Base-by-base conservation (phyloP, 53 echinoderm and acorn worm genomes). In the Henricia sp. region DNA sequence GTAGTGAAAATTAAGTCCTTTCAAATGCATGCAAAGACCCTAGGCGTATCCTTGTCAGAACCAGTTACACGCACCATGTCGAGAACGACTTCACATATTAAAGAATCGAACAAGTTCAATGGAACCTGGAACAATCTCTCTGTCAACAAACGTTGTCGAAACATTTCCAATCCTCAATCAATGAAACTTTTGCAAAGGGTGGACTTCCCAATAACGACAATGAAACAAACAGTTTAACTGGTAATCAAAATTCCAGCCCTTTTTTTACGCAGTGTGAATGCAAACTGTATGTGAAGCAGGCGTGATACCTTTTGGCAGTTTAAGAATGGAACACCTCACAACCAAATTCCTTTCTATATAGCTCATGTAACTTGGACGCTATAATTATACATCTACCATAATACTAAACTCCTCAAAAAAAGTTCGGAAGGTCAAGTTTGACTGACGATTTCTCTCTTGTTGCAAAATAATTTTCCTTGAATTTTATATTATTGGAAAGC, bases 181-280 rank as follows among this genome's bases (percentile, higher is more conserved):
- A n/a, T n/a, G 9, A 48, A 48, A 48, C 9, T 48, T 48, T n/a
- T n/a, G n/a, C 21, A 4, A 67, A 5, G 17, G 13, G 17, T 6
- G 46, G 26, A 14, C 13, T 3, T 3, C 6, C 68, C 44, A 44
- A 70, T 46, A 70, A 70, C 28, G 70, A 70, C 70, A 70, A 70
- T 44, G 70, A 70, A 70, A 70, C 70, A 70, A 70, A n/a, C 46
- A 43, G 29, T 10, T 70, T 70, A 3, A 23, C 70, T 28, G 14
- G 14, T 6, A n/a, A 70, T 70, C 24, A 70, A 42, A 42, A 70
- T 70, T 70, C 70, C 70, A 43, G 26, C 27, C 70, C n/a, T 25
- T 70, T 70, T n/a, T 37, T 67, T 2, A 38, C 3, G 6, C 19
- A 1, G 19, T 28, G n/a, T 38, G 67, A 39, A 67, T 38, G 29